A percentile compares a stretch with the other conserved stretches of the same genome.
phyloP scores from a whole-genome alignment of 2,888 invertebrate species.

The Papilio demoleus region DNA sequence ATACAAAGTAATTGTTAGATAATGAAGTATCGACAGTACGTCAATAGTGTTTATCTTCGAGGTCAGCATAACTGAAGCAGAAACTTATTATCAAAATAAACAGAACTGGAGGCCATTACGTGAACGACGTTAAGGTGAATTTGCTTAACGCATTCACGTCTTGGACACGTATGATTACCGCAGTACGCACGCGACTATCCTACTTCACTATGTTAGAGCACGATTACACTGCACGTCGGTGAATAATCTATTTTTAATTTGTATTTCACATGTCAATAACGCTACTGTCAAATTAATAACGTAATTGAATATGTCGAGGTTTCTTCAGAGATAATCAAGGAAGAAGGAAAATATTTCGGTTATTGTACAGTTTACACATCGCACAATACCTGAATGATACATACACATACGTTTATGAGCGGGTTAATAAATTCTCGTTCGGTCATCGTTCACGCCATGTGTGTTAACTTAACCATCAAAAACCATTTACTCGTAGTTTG shows the following conservation, averaged over 20 bases:
- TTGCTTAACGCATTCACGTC: slow-evolving; percentile 41
- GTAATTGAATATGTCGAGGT: too few relatives aligned
- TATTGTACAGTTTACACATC: too few relatives aligned
- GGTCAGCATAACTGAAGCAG: neutral
- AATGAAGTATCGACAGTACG: neutral
- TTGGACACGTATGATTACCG: slow-evolving; percentile 51
- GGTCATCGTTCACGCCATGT: too few relatives aligned
- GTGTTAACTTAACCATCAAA: too few relatives aligned
- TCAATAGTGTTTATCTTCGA: neutral
- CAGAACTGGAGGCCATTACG: slow-evolving; percentile 29
- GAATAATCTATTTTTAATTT: neutral
- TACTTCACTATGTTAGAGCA: slow-evolving; percentile 23
- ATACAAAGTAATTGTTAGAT: neutral
- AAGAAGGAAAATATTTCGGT: too few relatives aligned
- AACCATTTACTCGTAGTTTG: too few relatives aligned
- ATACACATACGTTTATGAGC: too few relatives aligned
- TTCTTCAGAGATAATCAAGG: too few relatives aligned
- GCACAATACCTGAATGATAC: too few relatives aligned
- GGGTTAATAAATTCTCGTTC: too few relatives aligned
- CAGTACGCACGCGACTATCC: slow-evolving; percentile 45
- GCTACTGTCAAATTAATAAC: neutral
- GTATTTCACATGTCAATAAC: neutral
- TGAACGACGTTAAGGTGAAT: slow-evolving; percentile 41
- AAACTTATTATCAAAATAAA: slow-evolving; percentile 18
- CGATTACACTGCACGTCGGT: slow-evolving; percentile 27